Evolutionary conservation across 2,888 invertebrate genomes (phyloP).

Genomic region (Cremastinae sp.): DNA sequence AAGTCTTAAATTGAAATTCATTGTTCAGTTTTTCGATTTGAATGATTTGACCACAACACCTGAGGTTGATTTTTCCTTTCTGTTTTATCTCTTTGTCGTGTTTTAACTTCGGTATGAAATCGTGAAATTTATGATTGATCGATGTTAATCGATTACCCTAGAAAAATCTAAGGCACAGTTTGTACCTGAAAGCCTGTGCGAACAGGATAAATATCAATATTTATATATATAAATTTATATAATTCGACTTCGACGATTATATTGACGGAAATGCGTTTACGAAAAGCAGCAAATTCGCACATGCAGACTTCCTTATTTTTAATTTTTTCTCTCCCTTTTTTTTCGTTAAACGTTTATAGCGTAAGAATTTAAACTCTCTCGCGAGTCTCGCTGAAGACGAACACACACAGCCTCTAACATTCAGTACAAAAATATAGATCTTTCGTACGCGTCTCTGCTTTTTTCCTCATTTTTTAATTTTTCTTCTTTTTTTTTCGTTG

Average conservation of each 20-base stretch:
- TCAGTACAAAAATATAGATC: constrained; percentile 59
- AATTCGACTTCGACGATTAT: constrained; percentile 27
- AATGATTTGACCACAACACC: constrained; percentile 19
- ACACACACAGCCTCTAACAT: constrained; percentile 48
- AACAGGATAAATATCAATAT: constrained; percentile 63
- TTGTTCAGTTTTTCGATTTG: constrained; percentile 16
- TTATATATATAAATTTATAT: constrained; percentile 39
- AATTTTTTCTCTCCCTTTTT: constrained; percentile 20
- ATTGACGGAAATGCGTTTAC: constrained; percentile 15
- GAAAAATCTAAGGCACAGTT: constrained; percentile 68
- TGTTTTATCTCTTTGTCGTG: constrained; percentile 8
- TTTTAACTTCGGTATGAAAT: constrained; percentile 35
- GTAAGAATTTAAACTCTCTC: constrained; percentile 24
- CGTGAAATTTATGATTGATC: constrained; percentile 38
- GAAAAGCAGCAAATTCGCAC: constrained; percentile 13
- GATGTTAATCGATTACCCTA: constrained; percentile 27
- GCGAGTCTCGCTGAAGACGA: constrained; percentile 44
- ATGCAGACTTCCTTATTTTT: constrained; percentile 26
- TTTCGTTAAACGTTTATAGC: constrained; percentile 18
- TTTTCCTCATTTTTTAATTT: constrained; percentile 4
- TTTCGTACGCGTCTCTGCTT: constrained; percentile 45
- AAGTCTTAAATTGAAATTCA: constrained; percentile 35
- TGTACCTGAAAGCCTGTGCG: constrained; percentile 69
- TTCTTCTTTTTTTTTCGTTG: constrained; percentile 20
- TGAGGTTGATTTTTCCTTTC: constrained; percentile 12